phyloP scores from a whole-genome alignment of 2,797 vertebrate species.

The Sciurus carolinensis region DNA sequence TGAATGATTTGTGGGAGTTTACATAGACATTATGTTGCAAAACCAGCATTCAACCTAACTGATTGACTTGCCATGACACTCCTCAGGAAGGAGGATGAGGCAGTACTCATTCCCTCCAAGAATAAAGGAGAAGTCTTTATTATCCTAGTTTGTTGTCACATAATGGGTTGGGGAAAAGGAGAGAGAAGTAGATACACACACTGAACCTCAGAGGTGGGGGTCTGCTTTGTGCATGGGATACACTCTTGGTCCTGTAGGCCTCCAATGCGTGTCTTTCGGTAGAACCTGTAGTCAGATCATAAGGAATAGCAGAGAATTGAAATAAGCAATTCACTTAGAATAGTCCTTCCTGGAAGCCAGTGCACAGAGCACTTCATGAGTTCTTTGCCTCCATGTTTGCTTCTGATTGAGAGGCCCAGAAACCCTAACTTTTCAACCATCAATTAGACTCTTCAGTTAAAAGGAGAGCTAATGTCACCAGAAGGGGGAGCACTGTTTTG shows the following conservation, averaged over 20 bases:
- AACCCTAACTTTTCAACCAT: background rate
- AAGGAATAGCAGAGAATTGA: constrained; percentile 45
- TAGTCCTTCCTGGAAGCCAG: background rate
- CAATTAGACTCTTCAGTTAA: background rate
- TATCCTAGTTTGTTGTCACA: background rate
- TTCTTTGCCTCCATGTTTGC: background rate
- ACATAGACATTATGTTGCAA: background rate
- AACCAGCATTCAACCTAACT: background rate
- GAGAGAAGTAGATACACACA: constrained; percentile 86
- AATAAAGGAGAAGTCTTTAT: background rate
- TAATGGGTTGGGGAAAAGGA: background rate
- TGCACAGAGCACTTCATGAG: background rate
- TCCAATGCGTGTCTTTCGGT: constrained; percentile 91
- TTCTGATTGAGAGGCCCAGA: background rate
- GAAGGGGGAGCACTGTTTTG: background rate
- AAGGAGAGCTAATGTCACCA: constrained; percentile 20
- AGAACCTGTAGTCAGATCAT: constrained; percentile 88
- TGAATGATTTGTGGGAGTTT: background rate
- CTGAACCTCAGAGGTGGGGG: constrained; percentile 87
- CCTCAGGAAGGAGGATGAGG: background rate
- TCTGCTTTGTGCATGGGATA: constrained; percentile 91
- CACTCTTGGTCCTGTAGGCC: constrained; percentile 92
- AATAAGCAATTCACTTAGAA: constrained; percentile 7
- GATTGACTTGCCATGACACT: background rate
- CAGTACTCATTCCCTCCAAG: background rate